phyloP scores from a whole-genome alignment of 2,113 vertebrate genomes.

The Merops nubicus region DNA sequence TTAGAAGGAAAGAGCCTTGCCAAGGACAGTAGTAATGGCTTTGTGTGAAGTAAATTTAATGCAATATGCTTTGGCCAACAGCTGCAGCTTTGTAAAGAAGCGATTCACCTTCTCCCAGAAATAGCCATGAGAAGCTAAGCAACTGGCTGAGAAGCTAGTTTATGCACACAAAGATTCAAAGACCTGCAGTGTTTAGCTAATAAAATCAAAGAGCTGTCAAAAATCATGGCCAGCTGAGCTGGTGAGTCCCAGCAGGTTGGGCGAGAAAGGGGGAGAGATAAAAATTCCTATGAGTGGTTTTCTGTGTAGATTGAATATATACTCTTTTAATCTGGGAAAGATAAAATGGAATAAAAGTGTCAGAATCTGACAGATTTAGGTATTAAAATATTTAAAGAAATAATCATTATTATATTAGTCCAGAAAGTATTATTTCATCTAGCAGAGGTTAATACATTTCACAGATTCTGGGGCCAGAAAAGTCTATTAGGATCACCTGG shows the following conservation, averaged over 20 bases:
- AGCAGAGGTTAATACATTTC: not conserved
- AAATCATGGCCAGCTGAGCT: constrained; percentile 5
- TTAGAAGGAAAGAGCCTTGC: constrained; percentile 26
- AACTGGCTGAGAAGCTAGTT: not conserved
- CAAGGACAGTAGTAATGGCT: constrained; percentile 37
- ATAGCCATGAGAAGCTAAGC: not conserved
- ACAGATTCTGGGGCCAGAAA: not conserved
- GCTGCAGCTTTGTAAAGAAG: constrained; percentile 29
- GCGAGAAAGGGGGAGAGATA: not conserved
- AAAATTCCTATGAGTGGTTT: not conserved
- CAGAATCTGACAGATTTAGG: not conserved
- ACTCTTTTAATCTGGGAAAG: not conserved
- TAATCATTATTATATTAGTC: constrained; percentile 11
- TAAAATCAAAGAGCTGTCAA: not conserved
- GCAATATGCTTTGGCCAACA: constrained; percentile 5
- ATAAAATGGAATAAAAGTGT: not conserved
- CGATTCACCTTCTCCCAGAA: not conserved
- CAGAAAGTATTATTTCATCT: constrained; percentile 7
- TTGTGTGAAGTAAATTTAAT: constrained; percentile 46
- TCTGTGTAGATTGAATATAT: not conserved
- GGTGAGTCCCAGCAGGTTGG: not conserved
- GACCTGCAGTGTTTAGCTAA: not conserved
- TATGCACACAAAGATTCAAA: not conserved
- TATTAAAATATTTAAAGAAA: constrained; percentile 48
- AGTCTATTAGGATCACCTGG: not conserved